A percentile compares a stretch with the other conserved stretches of the same genome.
Conservation (phyloP, 2,888 invertebrate species). For the Ryuthela nishihirai region DNA sequence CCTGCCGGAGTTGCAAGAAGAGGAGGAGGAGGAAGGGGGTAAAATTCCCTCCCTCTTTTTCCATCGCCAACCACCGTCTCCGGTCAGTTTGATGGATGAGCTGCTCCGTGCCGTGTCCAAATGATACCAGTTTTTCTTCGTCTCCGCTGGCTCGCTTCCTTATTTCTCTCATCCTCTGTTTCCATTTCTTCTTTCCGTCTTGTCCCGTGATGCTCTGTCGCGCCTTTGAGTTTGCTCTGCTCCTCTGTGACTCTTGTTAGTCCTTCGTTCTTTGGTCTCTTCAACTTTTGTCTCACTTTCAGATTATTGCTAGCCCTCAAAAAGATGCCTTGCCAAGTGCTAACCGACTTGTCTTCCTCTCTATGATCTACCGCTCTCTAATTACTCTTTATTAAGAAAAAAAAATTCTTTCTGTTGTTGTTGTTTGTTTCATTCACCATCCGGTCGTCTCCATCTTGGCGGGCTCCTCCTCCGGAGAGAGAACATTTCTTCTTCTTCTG, state of each 20-base stretch:
- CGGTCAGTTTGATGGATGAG: background rate
- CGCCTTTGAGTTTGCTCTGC: background rate
- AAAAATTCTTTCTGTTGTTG: too few relatives aligned
- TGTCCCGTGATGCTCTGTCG: background rate
- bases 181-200: background rate
- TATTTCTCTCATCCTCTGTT: background rate
- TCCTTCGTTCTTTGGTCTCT: background rate
- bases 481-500: too few relatives aligned
- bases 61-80: background rate
- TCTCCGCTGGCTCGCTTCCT: background rate
- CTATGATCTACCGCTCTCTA: too few relatives aligned
- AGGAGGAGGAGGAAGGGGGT: background rate
- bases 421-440: too few relatives aligned
- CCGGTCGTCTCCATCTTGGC: too few relatives aligned
- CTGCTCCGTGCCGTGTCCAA: background rate
- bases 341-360: too few relatives aligned
- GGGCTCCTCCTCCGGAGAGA: too few relatives aligned
- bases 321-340: too few relatives aligned
- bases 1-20: too few relatives aligned
- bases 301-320: too few relatives aligned
- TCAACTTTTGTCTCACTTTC: too few relatives aligned
- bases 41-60: conserved; percentile 1
- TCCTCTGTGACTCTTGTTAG: background rate
- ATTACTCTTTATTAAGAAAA: too few relatives aligned
- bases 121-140: background rate